Evolutionary conservation across 2,888 invertebrate species (phyloP).

Genomic region (Philopedon plagiatum): DNA sequence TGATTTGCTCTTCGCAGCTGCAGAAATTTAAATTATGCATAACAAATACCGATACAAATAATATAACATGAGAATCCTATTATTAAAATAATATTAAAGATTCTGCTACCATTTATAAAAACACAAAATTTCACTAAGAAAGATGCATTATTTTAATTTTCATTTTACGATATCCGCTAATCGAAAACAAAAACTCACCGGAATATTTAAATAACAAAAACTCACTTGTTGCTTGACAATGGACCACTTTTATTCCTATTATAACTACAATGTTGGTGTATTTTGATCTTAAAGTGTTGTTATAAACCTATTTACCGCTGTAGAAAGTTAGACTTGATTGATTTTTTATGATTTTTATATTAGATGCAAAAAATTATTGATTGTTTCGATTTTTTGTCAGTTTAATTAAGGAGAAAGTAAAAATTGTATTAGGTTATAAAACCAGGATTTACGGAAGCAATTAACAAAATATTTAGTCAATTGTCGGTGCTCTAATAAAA

Average conservation of each 20-base stretch:
- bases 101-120: too few species aligned
- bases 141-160: too few species aligned
- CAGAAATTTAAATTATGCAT: too few species aligned
- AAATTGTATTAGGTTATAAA: not conserved
- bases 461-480: not conserved
- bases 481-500: not conserved
- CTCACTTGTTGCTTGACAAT: not conserved
- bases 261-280: not conserved
- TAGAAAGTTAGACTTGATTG: conserved; percentile 12
- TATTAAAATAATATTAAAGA: too few species aligned
- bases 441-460: too few species aligned
- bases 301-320: conserved; percentile 1
- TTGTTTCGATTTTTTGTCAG: not conserved
- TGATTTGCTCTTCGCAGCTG: too few species aligned
- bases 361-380: conserved; percentile 4
- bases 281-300: not conserved
- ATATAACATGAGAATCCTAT: too few species aligned
- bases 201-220: not conserved
- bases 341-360: not conserved
- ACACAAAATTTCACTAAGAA: too few species aligned
- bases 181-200: too few species aligned
- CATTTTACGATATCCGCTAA: too few species aligned
- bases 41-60: too few species aligned
- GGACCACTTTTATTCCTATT: not conserved
- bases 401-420: conserved; percentile 4